Evolutionary conservation across 2,888 invertebrate species (phyloP).

Genomic region (Didymodactylos carnosus): DNA sequence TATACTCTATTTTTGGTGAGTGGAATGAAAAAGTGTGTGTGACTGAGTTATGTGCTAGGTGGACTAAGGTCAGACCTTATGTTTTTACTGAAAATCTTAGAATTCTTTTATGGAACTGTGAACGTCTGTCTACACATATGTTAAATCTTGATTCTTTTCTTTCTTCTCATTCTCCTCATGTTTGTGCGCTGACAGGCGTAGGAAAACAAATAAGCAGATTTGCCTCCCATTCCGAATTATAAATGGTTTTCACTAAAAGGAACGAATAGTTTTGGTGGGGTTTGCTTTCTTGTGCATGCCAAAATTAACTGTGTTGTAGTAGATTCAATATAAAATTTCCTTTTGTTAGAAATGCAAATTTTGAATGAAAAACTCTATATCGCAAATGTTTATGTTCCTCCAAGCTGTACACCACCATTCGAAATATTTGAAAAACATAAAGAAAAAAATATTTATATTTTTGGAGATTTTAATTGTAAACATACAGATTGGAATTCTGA

Average conservation of each 20-base stretch:
- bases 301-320: not conserved
- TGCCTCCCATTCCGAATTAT: too few species aligned
- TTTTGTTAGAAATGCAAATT: not conserved
- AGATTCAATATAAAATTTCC: not conserved
- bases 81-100: not conserved
- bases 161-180: not conserved
- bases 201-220: not conserved
- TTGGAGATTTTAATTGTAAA: not conserved
- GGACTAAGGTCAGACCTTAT: not conserved
- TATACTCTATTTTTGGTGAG: not conserved
- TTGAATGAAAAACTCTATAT: not conserved
- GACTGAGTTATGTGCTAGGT: not conserved
- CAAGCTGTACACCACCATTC: not conserved
- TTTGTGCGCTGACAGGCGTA: not conserved
- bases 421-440: not conserved
- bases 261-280: not conserved
- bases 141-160: not conserved
- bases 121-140: not conserved
- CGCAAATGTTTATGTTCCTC: not conserved
- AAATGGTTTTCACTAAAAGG: too few species aligned
- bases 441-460: not conserved
- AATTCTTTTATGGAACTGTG: not conserved
- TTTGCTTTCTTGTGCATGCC: not conserved
- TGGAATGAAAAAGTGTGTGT: not conserved
- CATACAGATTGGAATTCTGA: not conserved